phyloP scores from a whole-genome alignment of 1,140 invertebrate genomes.

The Orius laevigatus region DNA sequence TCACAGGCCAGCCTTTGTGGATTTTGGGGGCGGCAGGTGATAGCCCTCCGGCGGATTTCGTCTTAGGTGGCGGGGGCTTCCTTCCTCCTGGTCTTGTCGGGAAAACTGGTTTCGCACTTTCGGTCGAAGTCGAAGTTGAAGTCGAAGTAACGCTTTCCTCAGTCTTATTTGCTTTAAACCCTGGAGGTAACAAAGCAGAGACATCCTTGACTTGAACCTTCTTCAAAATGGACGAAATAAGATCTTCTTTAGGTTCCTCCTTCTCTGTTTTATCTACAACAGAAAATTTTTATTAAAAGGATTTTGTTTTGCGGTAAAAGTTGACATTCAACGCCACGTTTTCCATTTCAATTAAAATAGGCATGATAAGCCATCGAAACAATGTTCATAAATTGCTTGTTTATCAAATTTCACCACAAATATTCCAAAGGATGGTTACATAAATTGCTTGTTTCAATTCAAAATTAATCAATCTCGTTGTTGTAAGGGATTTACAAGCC shows the following conservation, averaged over 20 bases:
- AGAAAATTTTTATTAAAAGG: too few relatives aligned
- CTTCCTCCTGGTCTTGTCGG: conserved; percentile 57
- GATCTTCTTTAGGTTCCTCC: conserved; percentile 15
- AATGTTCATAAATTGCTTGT: too few relatives aligned
- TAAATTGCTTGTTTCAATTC: too few relatives aligned
- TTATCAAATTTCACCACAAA: too few relatives aligned
- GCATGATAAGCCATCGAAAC: too few relatives aligned
- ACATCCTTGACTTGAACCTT: conserved; percentile 36
- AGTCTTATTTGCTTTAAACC: conserved; percentile 33
- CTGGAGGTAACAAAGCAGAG: conserved; percentile 38
- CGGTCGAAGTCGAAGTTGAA: conserved; percentile 24
- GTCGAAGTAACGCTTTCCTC: conserved; percentile 18
- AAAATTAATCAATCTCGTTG: too few relatives aligned
- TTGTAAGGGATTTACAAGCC: too few relatives aligned
- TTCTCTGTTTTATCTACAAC: conserved; percentile 10
- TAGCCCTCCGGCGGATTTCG: conserved; percentile 26
- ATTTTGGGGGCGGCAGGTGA: conserved; percentile 36
- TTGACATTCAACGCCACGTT: too few relatives aligned
- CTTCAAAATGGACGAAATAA: conserved; percentile 22
- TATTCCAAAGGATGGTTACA: too few relatives aligned
- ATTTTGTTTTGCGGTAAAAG: too few relatives aligned
- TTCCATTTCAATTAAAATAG: too few relatives aligned
- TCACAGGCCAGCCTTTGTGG: conserved; percentile 64
- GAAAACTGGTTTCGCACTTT: conserved; percentile 49
- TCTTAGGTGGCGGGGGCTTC: conserved; percentile 34